Percentiles rank a stretch among this genome's conserved stretches.
Evolutionary conservation across 2,113 vertebrate genomes (phyloP).

Genomic region (Chelonoidis abingdonii): DNA sequence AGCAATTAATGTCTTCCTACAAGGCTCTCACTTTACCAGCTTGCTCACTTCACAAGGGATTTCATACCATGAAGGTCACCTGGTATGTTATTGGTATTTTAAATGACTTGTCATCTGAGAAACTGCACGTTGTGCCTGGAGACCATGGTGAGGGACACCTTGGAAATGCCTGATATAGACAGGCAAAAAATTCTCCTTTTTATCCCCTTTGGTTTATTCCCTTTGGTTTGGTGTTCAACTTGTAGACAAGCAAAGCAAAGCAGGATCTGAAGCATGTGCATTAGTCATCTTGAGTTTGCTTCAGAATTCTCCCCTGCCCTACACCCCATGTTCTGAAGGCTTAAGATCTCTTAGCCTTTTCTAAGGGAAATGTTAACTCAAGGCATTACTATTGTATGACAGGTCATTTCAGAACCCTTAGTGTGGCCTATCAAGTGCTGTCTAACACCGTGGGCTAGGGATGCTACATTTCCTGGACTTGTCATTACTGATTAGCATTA

Average conservation of each 20-base stretch:
- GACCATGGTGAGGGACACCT: not conserved
- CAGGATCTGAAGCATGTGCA: not conserved
- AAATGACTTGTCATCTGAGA: not conserved
- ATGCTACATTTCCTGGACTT: not conserved
- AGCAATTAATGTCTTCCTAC: conserved; percentile 30
- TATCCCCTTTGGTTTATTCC: not conserved
- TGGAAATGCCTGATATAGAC: not conserved
- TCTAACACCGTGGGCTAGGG: conserved; percentile 17
- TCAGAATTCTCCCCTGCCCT: not conserved
- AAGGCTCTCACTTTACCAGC: not conserved
- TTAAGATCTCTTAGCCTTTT: not conserved
- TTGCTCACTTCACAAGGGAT: conserved; percentile 3
- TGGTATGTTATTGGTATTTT: not conserved
- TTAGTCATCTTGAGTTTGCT: not conserved
- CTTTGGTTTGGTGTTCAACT: not conserved
- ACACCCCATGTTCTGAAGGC: fast-evolving
- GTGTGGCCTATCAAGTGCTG: not conserved
- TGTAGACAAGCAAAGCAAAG: not conserved
- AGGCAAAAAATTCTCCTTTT: not conserved
- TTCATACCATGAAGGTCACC: conserved; percentile 31
- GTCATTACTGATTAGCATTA: conserved; percentile 7
- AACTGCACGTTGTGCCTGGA: not conserved
- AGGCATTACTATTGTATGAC: not conserved
- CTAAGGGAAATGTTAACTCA: not conserved
- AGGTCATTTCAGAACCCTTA: not conserved